These are phyloP conservation scores for Tachypleus tridentatus DNA, from an alignment of 1,140 invertebrate species.

Conservation along the genomic window DNA sequence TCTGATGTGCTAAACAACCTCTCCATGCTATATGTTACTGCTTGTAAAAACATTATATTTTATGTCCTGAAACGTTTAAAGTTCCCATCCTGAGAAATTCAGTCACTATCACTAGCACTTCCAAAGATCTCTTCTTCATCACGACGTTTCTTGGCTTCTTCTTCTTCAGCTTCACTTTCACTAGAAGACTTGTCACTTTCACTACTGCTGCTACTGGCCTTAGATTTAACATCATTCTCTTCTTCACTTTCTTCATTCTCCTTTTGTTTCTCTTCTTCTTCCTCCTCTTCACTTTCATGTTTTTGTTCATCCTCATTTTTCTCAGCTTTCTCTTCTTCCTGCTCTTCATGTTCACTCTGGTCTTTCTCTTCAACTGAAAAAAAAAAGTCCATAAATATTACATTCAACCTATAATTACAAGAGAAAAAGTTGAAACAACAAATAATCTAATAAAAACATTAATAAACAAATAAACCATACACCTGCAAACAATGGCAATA, in stretches of 20 bases:
- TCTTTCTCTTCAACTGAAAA: slow-evolving; percentile 4
- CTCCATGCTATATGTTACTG: too few species aligned
- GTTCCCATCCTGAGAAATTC: neutral
- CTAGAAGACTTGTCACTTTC: neutral
- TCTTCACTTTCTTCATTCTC: slow-evolving; percentile 10
- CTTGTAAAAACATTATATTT: too few species aligned
- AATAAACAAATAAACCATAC: too few species aligned
- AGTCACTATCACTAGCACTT: slow-evolving; percentile 27
- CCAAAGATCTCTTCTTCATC: slow-evolving; percentile 38
- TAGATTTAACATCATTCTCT: slow-evolving; percentile 16
- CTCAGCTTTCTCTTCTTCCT: slow-evolving; percentile 19
- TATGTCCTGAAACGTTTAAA: too few species aligned
- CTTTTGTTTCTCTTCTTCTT: slow-evolving; percentile 10
- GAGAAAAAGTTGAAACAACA: too few species aligned
- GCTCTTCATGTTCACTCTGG: slow-evolving; percentile 14
- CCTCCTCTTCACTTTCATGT: slow-evolving; percentile 24
- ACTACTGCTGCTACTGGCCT: slow-evolving; percentile 9
- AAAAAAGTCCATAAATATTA: neutral
- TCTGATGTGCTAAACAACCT: too few species aligned
- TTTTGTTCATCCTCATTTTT: slow-evolving; percentile 22
- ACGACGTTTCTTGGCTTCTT: slow-evolving; percentile 26
- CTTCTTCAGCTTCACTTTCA: slow-evolving; percentile 25
- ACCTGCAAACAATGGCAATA: too few species aligned
- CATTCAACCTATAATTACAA: neutral
- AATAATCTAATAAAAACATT: too few species aligned